Conservation (phyloP, 2,888 invertebrate genomes). For the Lycaena phlaeas region DNA sequence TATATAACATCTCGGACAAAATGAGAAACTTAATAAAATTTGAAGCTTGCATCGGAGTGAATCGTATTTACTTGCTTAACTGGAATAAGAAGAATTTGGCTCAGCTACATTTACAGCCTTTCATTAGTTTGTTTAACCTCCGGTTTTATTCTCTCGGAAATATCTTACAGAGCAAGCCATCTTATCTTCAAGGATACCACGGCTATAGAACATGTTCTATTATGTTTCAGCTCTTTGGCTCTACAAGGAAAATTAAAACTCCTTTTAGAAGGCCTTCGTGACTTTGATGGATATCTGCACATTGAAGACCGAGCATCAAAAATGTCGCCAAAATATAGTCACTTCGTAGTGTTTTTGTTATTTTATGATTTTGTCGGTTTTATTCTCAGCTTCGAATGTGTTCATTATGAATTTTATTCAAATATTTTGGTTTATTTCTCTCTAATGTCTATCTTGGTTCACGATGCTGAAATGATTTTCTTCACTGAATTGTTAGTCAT, state of each 20-base stretch:
- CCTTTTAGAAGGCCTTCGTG: slow-evolving; percentile 10
- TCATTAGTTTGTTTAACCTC: slow-evolving; percentile 2
- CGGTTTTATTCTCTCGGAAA: not conserved
- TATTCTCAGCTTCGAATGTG: slow-evolving; percentile 10
- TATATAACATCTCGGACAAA: not conserved
- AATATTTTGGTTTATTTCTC: not conserved
- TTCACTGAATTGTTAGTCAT: slow-evolving; percentile 13
- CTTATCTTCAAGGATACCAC: slow-evolving; percentile 7
- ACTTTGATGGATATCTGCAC: slow-evolving; percentile 12
- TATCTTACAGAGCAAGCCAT: not conserved
- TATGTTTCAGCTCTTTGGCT: slow-evolving; percentile 7
- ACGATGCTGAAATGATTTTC: slow-evolving; percentile 17
- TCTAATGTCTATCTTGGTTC: slow-evolving; percentile 12
- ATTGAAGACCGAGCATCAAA: slow-evolving; percentile 4
- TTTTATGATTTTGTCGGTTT: slow-evolving; percentile 6
- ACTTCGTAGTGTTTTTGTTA: not conserved
- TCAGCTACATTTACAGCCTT: slow-evolving; percentile 11
- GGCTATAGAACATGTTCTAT: slow-evolving; percentile 12
- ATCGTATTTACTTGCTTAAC: slow-evolving; percentile 14
- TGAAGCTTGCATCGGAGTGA: slow-evolving; percentile 16
- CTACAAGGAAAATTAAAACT: slow-evolving; percentile 9
- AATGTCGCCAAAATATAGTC: not conserved
- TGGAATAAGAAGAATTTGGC: slow-evolving; percentile 2
- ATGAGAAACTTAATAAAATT: slow-evolving; percentile 15
- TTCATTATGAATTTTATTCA: no score